Evolutionary conservation across 2,888 invertebrate genomes (phyloP).

Genomic region (Octodonta nipae): DNA sequence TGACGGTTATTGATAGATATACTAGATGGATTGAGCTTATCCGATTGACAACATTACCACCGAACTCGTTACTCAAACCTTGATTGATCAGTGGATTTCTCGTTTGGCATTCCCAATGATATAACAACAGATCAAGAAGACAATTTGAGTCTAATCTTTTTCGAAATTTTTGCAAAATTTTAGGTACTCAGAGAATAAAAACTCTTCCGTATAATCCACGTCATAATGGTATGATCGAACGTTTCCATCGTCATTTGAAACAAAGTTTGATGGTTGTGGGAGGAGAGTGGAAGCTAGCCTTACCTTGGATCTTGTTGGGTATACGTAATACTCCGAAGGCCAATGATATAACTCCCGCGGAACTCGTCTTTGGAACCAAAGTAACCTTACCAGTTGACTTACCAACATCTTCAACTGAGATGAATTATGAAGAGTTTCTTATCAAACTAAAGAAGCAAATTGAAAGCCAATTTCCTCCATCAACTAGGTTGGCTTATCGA

Average conservation of each 20-base stretch:
- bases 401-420: too few species aligned
- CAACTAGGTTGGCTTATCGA: too few species aligned
- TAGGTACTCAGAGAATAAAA: not conserved
- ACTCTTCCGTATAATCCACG: slow-evolving; percentile 12
- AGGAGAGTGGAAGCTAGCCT: too few species aligned
- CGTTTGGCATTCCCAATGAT: not conserved
- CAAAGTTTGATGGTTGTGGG: too few species aligned
- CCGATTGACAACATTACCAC: not conserved
- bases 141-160: not conserved
- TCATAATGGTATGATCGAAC: slow-evolving; percentile 8
- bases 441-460: too few species aligned
- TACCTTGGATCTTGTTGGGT: too few species aligned
- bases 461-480: too few species aligned
- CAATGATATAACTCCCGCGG: too few species aligned
- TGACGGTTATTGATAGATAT: not conserved
- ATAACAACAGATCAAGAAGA: not conserved
- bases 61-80: not conserved
- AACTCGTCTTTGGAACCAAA: too few species aligned
- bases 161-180: not conserved
- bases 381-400: too few species aligned
- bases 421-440: too few species aligned
- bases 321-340: too few species aligned
- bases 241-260: slow-evolving; percentile 11
- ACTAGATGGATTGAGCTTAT: not conserved
- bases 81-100: not conserved